phyloP scores from a whole-genome alignment of 2,797 vertebrate species.

The Thaleichthys pacificus region DNA sequence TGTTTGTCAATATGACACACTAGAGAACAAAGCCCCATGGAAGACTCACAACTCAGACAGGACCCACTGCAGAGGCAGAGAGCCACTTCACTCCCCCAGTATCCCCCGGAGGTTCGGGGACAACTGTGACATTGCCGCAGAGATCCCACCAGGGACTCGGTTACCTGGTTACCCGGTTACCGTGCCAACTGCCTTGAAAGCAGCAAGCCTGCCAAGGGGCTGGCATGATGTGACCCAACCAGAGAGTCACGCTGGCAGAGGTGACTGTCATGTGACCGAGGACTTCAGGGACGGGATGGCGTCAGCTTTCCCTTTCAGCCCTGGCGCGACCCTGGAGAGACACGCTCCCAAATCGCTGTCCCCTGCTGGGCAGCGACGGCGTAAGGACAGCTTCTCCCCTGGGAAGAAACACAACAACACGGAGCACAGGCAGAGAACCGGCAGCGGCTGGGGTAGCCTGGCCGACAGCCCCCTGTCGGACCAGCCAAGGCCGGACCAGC shows the following conservation, averaged over 20 bases:
- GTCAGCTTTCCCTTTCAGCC: conserved; percentile 69
- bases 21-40: conserved; percentile 58
- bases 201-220: conserved; percentile 76
- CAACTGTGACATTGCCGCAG: conserved; percentile 67
- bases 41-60: conserved; percentile 65
- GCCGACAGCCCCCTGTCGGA: conserved; percentile 68
- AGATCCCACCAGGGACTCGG: conserved; percentile 44
- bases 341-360: conserved; percentile 62
- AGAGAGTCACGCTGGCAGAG: conserved; percentile 59
- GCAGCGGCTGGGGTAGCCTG: conserved; percentile 62
- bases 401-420: conserved; percentile 74
- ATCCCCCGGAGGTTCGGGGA: conserved; percentile 66
- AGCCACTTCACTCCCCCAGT: conserved; percentile 70
- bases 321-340: conserved; percentile 78
- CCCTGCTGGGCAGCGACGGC: conserved; percentile 75
- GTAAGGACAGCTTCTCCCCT: conserved; percentile 79
- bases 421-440: conserved; percentile 82
- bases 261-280: conserved; percentile 13
- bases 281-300: conserved; percentile 54
- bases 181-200: conserved; percentile 54
- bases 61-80: conserved; percentile 67
- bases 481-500: conserved; percentile 56
- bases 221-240: conserved; percentile 69
- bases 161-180: conserved; percentile 64
- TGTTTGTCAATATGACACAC: conserved; percentile 37